Evolutionary conservation across 2,888 invertebrate genomes (phyloP), one percentile per base, ranked within the genome.

Genomic region (Heteromurus nitidus): DNA sequence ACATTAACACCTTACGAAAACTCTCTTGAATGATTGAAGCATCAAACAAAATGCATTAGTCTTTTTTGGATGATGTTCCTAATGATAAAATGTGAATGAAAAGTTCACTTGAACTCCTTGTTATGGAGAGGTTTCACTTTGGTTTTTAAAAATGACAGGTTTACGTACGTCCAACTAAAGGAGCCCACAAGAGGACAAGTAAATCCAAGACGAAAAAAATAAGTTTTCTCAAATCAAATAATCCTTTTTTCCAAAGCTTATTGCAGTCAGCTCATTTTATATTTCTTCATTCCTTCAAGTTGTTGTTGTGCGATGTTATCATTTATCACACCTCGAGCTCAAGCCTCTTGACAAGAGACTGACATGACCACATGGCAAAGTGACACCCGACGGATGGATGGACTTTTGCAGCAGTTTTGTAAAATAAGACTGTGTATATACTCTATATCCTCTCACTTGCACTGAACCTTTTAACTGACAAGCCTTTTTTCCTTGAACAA

Each of bases 261-360:
- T n/a, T 20, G 22, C 2, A 30, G 65, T 42, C 67, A 36, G 55
- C 50, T 69, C 62, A 31, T 76, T 76, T n/a, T 76, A 47, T 47
- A 69, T 20, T 75, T 67, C 55, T 75, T 67, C 58, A 67, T 75
- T 65, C 74, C 36, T 26, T 36, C 22, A 13, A 20, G 60, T 68
- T 76, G 58, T 76, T 68, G 36, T 67, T 62, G 44, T 62, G 55
- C 62, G 62, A 62, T 76, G 65, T 76, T 44, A 65, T 65, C 76
- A 76, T 76, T 76, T 76, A 76, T 76, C 76, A 76, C 76, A 76
- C 76, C 76, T 76, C 30, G 22, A 69, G 68, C 69, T 76, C 69
- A 76, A 69, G 50, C 62, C 75, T 58, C 58, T 67, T 76, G 76
- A 76, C 76, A 68, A 76, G 68, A 68, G 76, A 76, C 68, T 76